A percentile compares a stretch with the other conserved stretches of the same genome.
These are phyloP conservation scores for Schizopygopsis pylzovi DNA, from an alignment of 2,797 vertebrate species.

Conservation along the genomic window DNA sequence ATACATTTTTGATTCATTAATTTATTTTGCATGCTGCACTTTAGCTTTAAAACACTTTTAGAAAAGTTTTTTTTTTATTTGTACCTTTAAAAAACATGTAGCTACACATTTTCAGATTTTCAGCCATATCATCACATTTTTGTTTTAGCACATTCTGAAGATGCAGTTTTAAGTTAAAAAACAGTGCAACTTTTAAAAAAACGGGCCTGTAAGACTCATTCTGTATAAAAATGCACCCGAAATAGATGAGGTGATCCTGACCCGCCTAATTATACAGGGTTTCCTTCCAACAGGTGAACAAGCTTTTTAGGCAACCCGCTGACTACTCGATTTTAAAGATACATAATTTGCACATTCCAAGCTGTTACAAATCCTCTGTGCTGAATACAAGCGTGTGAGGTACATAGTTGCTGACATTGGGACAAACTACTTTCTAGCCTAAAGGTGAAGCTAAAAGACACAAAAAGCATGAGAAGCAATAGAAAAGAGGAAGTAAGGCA, in stretches of 20 bases:
- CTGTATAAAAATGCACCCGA: not conserved
- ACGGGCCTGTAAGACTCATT: not conserved
- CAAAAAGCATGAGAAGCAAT: not conserved
- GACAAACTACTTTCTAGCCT: slow-evolving; percentile 14
- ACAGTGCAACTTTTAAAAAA: not conserved
- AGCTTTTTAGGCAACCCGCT: not conserved
- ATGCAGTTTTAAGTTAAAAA: not conserved
- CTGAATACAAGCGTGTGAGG: slow-evolving; percentile 1
- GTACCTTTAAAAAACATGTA: not conserved
- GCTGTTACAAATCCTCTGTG: not conserved
- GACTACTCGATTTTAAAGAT: not conserved
- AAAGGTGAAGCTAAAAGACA: slow-evolving; percentile 30
- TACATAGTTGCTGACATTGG: slow-evolving; percentile 17
- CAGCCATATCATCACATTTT: not conserved
- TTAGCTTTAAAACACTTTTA: not conserved
- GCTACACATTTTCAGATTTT: not conserved
- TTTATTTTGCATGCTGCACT: not conserved
- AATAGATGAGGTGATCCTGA: not conserved
- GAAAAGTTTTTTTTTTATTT: no score
- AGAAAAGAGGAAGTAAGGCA: slow-evolving; percentile 13
- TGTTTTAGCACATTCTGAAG: not conserved
- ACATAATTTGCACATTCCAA: not conserved
- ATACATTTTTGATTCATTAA: not conserved
- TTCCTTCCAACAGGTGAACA: not conserved
- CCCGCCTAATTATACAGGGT: not conserved